A percentile compares a stretch with the other conserved stretches of the same genome.
Conservation (phyloP, 2,113 vertebrate species). For the Toxostoma redivivum region DNA sequence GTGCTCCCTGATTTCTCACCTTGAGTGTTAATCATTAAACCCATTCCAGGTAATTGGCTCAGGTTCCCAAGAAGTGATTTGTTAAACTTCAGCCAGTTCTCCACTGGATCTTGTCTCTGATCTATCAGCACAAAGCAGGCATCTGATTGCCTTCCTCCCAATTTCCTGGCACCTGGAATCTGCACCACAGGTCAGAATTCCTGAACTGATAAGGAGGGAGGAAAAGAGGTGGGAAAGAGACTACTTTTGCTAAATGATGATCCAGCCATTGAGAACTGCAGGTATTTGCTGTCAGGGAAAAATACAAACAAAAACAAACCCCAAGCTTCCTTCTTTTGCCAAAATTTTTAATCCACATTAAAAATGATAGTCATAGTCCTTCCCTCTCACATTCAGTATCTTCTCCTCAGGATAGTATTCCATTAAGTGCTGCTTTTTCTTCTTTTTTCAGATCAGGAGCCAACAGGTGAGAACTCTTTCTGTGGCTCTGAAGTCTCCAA, state of each 20-base stretch:
- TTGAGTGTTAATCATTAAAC: neutral
- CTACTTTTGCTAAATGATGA: neutral
- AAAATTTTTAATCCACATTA: neutral
- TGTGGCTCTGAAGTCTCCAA: neutral
- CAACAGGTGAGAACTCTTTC: neutral
- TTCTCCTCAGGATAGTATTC: neutral
- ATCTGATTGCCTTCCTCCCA: neutral
- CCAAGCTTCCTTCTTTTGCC: neutral
- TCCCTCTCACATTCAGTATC: neutral
- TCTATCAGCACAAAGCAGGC: neutral
- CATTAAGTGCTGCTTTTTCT: neutral
- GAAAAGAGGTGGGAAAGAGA: neutral
- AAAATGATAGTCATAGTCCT: accelerated
- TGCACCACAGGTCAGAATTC: neutral
- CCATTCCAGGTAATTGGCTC: neutral
- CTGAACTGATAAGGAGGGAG: neutral
- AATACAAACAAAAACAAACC: neutral
- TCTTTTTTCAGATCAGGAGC: neutral
- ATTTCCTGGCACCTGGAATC: neutral
- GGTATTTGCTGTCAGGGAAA: neutral
- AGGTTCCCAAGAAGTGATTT: neutral
- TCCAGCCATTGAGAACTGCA: neutral
- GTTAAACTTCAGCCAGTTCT: neutral
- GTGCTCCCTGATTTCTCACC: neutral
- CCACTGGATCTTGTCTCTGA: neutral